A percentile compares a stretch with the other conserved stretches of the same genome.
Conservation (phyloP, 2,888 invertebrate species). For the Chirona hameri region DNA sequence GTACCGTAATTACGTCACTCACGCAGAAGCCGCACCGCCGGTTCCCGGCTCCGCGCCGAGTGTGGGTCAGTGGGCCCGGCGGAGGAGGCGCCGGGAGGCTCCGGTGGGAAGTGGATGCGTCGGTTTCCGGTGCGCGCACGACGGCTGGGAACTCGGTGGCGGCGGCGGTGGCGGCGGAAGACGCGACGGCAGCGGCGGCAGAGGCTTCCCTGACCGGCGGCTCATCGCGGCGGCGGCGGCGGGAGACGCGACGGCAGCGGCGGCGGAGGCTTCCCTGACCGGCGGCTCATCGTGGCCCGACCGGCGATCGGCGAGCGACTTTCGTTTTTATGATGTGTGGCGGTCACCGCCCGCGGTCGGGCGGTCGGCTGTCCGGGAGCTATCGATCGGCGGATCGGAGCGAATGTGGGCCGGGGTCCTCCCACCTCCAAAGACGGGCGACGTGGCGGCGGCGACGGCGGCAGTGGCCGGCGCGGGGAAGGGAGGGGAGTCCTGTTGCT, state of each 20-base stretch:
- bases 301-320: neutral
- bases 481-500: too few relatives aligned
- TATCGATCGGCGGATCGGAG: slow-evolving; percentile 4
- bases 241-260: neutral
- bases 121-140: neutral
- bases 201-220: neutral
- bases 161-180: neutral
- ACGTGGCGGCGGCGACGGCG: neutral
- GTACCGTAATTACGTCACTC: too few relatives aligned
- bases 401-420: neutral
- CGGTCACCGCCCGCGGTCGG: neutral
- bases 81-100: too few relatives aligned
- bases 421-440: neutral
- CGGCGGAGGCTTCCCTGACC: neutral
- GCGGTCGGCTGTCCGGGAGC: neutral
- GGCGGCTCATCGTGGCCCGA: neutral
- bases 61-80: neutral
- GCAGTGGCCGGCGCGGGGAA: neutral
- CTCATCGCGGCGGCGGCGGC: neutral
- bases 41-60: too few relatives aligned
- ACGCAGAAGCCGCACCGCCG: too few relatives aligned
- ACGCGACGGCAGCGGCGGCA: neutral
- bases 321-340: slow-evolving; percentile 1
- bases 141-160: neutral
- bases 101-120: neutral